Evolutionary conservation across 2,888 invertebrate genomes (phyloP).

Genomic region (Platycnemis pennipes): DNA sequence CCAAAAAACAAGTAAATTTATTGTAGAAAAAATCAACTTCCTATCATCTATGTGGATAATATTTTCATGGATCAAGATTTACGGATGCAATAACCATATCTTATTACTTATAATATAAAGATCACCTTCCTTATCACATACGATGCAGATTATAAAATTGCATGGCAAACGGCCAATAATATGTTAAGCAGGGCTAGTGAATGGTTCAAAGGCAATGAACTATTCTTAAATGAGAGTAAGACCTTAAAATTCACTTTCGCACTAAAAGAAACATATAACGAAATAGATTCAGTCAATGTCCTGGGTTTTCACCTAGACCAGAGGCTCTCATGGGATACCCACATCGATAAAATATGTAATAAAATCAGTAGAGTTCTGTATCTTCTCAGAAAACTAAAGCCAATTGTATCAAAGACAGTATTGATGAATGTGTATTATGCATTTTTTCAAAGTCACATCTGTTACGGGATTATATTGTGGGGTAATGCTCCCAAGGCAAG

Average conservation of each 20-base stretch:
- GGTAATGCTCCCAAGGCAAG: too few relatives aligned
- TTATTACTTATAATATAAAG: too few relatives aligned
- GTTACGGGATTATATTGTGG: too few relatives aligned
- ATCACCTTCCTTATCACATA: too few relatives aligned
- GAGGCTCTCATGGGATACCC: neutral
- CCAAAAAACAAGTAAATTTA: too few relatives aligned
- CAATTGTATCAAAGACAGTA: too few relatives aligned
- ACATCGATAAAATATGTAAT: neutral
- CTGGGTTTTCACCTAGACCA: neutral
- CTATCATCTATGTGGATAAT: too few relatives aligned
- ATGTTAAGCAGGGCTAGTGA: neutral
- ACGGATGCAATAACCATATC: too few relatives aligned
- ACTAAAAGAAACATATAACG: neutral
- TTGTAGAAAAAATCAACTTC: too few relatives aligned
- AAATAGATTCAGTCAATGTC: neutral
- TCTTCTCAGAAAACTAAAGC: neutral
- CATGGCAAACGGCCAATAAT: neutral
- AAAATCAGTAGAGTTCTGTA: neutral
- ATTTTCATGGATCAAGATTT: too few relatives aligned
- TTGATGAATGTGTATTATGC: too few relatives aligned
- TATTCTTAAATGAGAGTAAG: slow-evolving; percentile 1
- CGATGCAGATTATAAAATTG: neutral
- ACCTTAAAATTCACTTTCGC: neutral
- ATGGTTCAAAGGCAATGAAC: neutral
- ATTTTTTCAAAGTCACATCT: too few relatives aligned